phyloP scores from a whole-genome alignment of 2,888 invertebrate species.

The Lycia hirtaria region DNA sequence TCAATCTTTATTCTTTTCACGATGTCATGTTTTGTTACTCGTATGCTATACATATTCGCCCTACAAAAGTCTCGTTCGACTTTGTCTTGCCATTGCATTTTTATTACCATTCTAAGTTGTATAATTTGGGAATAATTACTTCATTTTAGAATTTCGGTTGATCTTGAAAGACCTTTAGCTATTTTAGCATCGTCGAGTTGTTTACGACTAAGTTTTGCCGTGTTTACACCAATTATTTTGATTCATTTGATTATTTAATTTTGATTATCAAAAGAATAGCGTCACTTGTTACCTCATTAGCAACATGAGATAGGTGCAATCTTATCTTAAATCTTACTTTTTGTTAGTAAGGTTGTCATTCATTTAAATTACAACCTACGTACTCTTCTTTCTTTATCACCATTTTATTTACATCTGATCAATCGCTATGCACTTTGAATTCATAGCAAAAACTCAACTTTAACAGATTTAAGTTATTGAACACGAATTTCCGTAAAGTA shows the following conservation, averaged over 20 bases:
- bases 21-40: not conserved
- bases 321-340: too few relatives aligned
- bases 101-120: not conserved
- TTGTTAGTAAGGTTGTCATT: too few relatives aligned
- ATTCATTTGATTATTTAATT: too few relatives aligned
- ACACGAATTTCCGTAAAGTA: too few relatives aligned
- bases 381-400: too few relatives aligned
- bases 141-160: constrained; percentile 3
- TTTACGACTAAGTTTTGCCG: not conserved
- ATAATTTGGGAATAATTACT: not conserved
- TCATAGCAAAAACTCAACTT: too few relatives aligned
- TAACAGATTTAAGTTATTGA: too few relatives aligned
- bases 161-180: constrained; percentile 5
- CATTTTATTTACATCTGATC: too few relatives aligned
- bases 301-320: too few relatives aligned
- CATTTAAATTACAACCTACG: too few relatives aligned
- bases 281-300: not conserved
- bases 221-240: not conserved
- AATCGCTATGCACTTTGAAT: too few relatives aligned
- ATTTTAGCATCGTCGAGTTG: not conserved
- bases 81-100: constrained; percentile 17
- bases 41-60: constrained; percentile 11
- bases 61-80: constrained; percentile 32
- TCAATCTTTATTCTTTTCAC: not conserved
- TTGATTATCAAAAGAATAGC: not conserved